Evolutionary conservation across 2,113 vertebrate genomes (phyloP).

Genomic region (Vulpes lagopus): DNA sequence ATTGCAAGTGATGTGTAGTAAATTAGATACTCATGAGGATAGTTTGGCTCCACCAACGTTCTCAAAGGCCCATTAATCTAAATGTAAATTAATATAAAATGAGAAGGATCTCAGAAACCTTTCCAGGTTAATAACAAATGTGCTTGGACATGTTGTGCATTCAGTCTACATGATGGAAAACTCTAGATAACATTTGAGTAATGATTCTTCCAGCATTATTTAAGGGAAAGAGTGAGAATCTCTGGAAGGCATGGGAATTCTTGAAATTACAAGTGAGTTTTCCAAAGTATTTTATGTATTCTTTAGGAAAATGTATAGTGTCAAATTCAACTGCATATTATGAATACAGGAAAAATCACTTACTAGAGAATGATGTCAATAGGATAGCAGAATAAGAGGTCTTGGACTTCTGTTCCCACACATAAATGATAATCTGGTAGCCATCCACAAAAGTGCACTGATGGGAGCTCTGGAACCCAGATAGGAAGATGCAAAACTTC

Average conservation of each 20-base stretch:
- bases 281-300: background rate
- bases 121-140: background rate
- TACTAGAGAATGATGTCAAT: background rate
- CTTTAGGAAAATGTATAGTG: background rate
- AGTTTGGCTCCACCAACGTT: background rate
- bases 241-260: background rate
- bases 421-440: background rate
- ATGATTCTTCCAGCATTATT: background rate
- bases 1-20: background rate
- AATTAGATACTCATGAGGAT: background rate
- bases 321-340: background rate
- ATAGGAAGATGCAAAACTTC: background rate
- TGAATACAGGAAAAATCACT: background rate
- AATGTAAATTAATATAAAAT: conserved; percentile 46
- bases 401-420: background rate
- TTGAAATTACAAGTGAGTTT: background rate
- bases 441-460: background rate
- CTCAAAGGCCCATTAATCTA: background rate
- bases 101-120: background rate
- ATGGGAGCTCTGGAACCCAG: background rate
- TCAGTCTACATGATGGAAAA: background rate
- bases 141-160: background rate
- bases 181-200: background rate
- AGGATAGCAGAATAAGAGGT: background rate
- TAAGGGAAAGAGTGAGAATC: background rate